phyloP scores from a whole-genome alignment of 2,113 vertebrate species.

The Panurus biarmicus region DNA sequence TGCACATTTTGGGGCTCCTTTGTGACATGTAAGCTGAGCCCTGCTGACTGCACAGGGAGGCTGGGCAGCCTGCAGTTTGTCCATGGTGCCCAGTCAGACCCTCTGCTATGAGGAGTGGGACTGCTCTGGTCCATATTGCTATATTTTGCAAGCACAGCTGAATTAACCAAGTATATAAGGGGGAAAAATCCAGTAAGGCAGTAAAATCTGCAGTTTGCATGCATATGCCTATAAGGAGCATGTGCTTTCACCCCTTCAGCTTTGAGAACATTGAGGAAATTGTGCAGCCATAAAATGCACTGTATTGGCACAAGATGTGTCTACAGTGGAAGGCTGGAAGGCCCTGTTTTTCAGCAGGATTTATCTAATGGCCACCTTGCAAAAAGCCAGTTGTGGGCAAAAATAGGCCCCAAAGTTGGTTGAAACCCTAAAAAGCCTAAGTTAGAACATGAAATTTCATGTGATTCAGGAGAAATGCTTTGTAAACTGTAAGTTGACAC shows the following conservation, averaged over 20 bases:
- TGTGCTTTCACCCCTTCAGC: not conserved
- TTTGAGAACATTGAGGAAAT: not conserved
- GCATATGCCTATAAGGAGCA: not conserved
- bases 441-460: not conserved
- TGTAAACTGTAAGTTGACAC: not conserved
- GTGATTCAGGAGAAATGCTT: not conserved
- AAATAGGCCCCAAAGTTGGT: not conserved
- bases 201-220: not conserved
- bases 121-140: not conserved
- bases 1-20: not conserved
- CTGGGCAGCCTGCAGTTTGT: not conserved
- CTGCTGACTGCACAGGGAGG: not conserved
- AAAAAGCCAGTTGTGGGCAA: not conserved
- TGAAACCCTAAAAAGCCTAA: not conserved
- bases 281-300: not conserved
- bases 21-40: not conserved
- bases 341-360: not conserved
- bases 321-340: not conserved
- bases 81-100: not conserved
- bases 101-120: not conserved
- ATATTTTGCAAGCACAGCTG: not conserved
- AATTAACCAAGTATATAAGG: not conserved
- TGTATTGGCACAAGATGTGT: not conserved
- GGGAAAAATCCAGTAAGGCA: not conserved
- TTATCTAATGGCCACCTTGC: not conserved